Percentiles rank a stretch among this genome's conserved stretches.
Conservation (phyloP, 2,888 invertebrate species). For the Margaritifera margaritifera region DNA sequence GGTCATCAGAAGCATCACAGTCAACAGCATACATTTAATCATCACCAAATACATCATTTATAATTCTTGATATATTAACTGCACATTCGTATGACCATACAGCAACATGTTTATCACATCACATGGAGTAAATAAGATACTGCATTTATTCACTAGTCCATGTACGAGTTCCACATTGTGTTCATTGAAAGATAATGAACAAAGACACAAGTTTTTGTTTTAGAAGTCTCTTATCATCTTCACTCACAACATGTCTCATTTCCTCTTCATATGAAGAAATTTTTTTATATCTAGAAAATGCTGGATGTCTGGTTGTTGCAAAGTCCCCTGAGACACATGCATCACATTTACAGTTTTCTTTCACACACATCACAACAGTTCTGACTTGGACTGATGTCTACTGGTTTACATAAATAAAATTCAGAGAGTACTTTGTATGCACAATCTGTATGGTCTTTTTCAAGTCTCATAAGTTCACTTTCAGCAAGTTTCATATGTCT, state of each 20-base stretch:
- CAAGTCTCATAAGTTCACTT: constrained; percentile 12
- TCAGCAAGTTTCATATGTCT: constrained; percentile 24
- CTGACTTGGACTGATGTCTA: constrained; percentile 10
- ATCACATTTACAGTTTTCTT: neutral
- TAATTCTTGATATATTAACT: constrained; percentile 3
- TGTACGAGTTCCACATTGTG: constrained; percentile 4
- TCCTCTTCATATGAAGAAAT: constrained; percentile 5
- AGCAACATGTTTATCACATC: constrained; percentile 11
- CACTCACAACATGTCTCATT: constrained; percentile 5
- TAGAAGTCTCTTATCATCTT: constrained; percentile 3
- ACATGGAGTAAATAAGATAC: constrained; percentile 12
- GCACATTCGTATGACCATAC: constrained; percentile 13
- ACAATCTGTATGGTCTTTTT: constrained; percentile 14
- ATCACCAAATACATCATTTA: constrained; percentile 10
- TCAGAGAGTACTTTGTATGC: constrained; percentile 11
- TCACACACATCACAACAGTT: constrained; percentile 34
- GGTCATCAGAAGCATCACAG: neutral
- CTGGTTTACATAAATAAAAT: constrained; percentile 2
- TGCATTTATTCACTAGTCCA: constrained; percentile 19
- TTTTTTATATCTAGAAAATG: neutral
- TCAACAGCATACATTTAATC: neutral
- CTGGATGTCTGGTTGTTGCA: constrained; percentile 21
- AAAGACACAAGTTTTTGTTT: constrained; percentile 1
- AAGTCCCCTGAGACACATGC: constrained; percentile 18
- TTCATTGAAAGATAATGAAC: neutral